A percentile compares a stretch with the other conserved stretches of the same genome.
These are phyloP conservation scores for Origma solitaria DNA, from an alignment of 2,113 vertebrate genomes.

Conservation along the genomic window DNA sequence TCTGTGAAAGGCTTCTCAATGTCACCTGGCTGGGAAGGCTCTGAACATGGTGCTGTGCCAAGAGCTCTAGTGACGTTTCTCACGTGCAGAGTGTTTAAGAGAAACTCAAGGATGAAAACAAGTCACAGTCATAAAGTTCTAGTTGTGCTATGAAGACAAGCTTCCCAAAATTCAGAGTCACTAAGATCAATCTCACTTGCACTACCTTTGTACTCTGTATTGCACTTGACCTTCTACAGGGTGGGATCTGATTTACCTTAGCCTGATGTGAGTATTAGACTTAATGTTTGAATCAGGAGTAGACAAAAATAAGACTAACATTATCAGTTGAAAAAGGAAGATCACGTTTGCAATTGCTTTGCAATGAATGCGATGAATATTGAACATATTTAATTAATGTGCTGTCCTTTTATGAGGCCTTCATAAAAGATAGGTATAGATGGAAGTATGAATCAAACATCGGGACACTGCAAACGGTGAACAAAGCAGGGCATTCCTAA, in stretches of 20 bases:
- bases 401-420: neutral
- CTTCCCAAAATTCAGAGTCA: neutral
- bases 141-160: neutral
- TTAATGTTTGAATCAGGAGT: neutral
- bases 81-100: neutral
- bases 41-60: neutral
- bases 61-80: neutral
- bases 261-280: neutral
- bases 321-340: neutral
- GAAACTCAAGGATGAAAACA: neutral
- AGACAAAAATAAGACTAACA: neutral
- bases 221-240: neutral
- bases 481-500: neutral
- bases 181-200: neutral
- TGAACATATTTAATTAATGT: neutral
- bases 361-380: neutral
- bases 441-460: neutral
- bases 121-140: neutral
- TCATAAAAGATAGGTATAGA: neutral
- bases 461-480: neutral
- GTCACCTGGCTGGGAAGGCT: neutral
- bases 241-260: neutral
- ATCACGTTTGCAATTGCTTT: neutral
- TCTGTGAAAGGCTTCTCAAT: neutral
- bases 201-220: neutral